A percentile compares a stretch with the other conserved stretches of the same genome.
Conservation (phyloP, 2,113 vertebrate species). For the human region GRCh38 chr16:75793001-75793500, state of each 20-base stretch:
- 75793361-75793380: not conserved
- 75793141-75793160: not conserved
- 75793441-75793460: not conserved
- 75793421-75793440: not conserved
- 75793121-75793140: not conserved
- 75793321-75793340: not conserved
- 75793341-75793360: not conserved
- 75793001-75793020: not conserved
- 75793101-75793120: not conserved
- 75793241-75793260: not conserved
- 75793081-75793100: not conserved
- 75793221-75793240: not conserved
- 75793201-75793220: not conserved
- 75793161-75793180: not conserved
- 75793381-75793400: not conserved
- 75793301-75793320: not conserved
- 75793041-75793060: not conserved
- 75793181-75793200: not conserved
- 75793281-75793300: not conserved
- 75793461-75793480: constrained; percentile 11
- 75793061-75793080: not conserved
- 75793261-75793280: not conserved
- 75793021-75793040: not conserved
- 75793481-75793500: not conserved
- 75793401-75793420: not conserved